A percentile compares a stretch with the other conserved stretches of the same genome.
Evolutionary conservation across 1,140 invertebrate species (phyloP).

Genomic region (Nebria ingens): DNA sequence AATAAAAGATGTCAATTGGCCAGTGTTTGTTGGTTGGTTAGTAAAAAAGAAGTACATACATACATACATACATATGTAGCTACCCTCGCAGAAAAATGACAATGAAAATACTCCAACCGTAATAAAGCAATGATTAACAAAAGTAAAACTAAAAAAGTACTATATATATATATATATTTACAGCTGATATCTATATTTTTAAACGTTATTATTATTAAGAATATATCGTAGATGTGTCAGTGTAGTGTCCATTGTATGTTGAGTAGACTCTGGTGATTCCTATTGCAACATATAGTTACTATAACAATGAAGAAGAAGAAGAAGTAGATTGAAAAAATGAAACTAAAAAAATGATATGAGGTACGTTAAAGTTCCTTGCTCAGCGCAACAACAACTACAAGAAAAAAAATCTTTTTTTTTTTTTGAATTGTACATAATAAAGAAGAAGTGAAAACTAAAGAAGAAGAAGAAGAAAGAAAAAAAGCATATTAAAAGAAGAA

Average conservation of each 20-base stretch:
- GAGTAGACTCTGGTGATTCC: conserved; percentile 34
- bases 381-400: too few relatives aligned
- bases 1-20: too few relatives aligned
- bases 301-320: conserved; percentile 20
- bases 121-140: conserved; percentile 19
- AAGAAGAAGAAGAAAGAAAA: too few relatives aligned
- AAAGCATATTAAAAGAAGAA: too few relatives aligned
- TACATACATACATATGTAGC: background rate
- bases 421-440: conserved; percentile 12
- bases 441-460: too few relatives aligned
- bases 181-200: conserved; percentile 31
- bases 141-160: too few relatives aligned
- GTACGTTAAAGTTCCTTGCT: too few relatives aligned
- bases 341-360: conserved; percentile 5
- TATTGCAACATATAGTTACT: conserved; percentile 38
- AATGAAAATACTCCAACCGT: conserved; percentile 20
- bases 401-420: too few relatives aligned
- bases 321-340: conserved; percentile 7
- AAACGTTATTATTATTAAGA: conserved; percentile 27
- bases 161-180: conserved; percentile 24
- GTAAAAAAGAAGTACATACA: background rate
- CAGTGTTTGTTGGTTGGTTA: too few relatives aligned
- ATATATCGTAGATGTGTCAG: conserved; percentile 31
- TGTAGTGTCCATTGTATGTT: conserved; percentile 32
- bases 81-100: conserved; percentile 11